Conservation (phyloP, 1,140 invertebrate genomes). For the Panulirus ornatus region DNA sequence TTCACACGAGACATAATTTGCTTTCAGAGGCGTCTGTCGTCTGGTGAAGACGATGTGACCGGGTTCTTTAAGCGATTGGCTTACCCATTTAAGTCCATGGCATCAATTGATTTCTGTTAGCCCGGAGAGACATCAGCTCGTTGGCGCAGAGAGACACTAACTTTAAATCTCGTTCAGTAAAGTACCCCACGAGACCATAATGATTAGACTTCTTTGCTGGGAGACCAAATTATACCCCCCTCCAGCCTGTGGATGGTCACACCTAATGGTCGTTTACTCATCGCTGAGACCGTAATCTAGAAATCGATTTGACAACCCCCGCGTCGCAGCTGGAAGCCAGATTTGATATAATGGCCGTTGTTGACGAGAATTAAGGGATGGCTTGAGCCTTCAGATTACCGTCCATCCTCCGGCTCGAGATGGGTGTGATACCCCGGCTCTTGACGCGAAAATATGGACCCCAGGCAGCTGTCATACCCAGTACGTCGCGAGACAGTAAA, state of each 20-base stretch:
- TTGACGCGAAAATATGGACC: no score
- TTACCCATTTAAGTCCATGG: background rate
- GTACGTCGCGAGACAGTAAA: no score
- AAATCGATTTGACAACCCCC: conserved; percentile 15
- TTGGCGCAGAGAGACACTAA: background rate
- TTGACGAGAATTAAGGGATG: background rate
- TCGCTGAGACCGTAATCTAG: conserved; percentile 12
- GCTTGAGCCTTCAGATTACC: conserved; percentile 8
- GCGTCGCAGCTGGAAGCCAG: background rate
- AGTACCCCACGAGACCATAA: background rate
- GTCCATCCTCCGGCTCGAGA: background rate
- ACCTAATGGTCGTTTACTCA: conserved; percentile 11
- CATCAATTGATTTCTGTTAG: background rate
- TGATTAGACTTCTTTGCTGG: background rate
- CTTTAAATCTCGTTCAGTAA: background rate
- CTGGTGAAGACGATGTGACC: background rate
- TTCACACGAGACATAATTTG: background rate
- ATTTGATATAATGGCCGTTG: background rate
- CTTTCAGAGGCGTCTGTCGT: background rate
- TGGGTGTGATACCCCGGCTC: background rate
- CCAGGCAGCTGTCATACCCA: no score
- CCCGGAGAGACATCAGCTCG: background rate
- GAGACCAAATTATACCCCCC: background rate
- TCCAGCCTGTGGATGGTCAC: background rate
- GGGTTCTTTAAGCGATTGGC: background rate